Evolutionary conservation across 1,140 invertebrate genomes (phyloP).

Genomic region (Caenorhabditis remanei): DNA sequence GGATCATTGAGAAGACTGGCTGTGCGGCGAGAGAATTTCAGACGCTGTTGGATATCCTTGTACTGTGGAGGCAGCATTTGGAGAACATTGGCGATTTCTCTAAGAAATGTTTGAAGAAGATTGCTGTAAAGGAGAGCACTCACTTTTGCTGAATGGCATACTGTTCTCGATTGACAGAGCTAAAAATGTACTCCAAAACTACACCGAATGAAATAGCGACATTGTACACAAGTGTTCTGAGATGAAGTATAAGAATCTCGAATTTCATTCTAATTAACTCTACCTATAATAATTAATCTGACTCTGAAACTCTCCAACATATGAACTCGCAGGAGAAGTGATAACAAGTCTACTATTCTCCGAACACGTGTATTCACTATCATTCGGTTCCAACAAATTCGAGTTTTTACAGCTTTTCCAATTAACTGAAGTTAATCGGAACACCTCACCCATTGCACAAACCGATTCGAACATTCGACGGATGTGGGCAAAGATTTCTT

Average conservation of each 20-base stretch:
- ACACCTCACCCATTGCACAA: slow-evolving; percentile 22
- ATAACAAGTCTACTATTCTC: background rate
- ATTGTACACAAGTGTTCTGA: background rate
- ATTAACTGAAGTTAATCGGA: slow-evolving; percentile 27
- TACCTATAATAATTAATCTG: slow-evolving; percentile 35
- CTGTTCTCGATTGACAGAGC: background rate
- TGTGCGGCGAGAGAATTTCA: background rate
- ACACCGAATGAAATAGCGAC: background rate
- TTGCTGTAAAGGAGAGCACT: background rate
- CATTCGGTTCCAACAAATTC: background rate
- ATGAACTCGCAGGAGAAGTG: background rate
- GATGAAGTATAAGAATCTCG: background rate
- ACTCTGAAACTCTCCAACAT: background rate
- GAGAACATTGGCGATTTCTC: slow-evolving; percentile 6
- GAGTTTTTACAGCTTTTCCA: background rate
- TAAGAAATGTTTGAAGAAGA: background rate
- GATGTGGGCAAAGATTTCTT: background rate
- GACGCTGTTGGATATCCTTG: background rate
- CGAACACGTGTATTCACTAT: background rate
- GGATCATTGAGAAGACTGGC: background rate
- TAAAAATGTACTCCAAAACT: slow-evolving; percentile 2
- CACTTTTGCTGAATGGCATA: background rate
- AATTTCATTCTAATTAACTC: background rate
- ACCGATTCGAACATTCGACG: slow-evolving; percentile 5
- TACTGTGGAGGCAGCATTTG: slow-evolving; percentile 20